These are phyloP conservation scores for Microcebus murinus DNA, from an alignment of 2,113 vertebrate genomes.

Conservation along the genomic window DNA sequence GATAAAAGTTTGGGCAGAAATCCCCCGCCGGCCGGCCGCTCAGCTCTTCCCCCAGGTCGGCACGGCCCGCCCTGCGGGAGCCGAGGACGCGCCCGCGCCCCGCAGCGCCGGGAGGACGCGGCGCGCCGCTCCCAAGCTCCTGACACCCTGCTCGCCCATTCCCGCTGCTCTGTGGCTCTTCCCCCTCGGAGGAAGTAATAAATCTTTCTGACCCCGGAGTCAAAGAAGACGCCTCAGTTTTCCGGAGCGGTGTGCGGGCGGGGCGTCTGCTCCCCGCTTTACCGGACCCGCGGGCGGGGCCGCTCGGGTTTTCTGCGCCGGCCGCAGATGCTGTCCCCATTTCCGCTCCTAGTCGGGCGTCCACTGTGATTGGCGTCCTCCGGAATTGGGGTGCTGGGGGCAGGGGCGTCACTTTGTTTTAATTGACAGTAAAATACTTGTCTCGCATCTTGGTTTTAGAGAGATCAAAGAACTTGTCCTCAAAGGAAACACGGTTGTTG, in stretches of 20 bases:
- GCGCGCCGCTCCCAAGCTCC: neutral
- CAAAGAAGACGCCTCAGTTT: neutral
- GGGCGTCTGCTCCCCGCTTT: neutral
- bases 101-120: neutral
- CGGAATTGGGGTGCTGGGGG: neutral
- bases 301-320: neutral
- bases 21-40: neutral
- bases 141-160: neutral
- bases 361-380: neutral
- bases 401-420: neutral
- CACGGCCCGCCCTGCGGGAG: neutral
- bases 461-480: neutral
- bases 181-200: conserved; percentile 55
- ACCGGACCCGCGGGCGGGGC: neutral
- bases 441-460: conserved; percentile 3
- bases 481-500: neutral
- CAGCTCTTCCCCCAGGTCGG: neutral
- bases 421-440: neutral
- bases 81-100: neutral
- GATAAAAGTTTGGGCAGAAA: conserved; percentile 66
- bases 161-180: neutral
- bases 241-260: neutral
- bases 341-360: neutral
- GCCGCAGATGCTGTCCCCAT: neutral
- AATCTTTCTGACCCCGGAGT: conserved; percentile 50